Conservation (phyloP, 1,140 invertebrate species). For the Drosophila bocqueti region DNA sequence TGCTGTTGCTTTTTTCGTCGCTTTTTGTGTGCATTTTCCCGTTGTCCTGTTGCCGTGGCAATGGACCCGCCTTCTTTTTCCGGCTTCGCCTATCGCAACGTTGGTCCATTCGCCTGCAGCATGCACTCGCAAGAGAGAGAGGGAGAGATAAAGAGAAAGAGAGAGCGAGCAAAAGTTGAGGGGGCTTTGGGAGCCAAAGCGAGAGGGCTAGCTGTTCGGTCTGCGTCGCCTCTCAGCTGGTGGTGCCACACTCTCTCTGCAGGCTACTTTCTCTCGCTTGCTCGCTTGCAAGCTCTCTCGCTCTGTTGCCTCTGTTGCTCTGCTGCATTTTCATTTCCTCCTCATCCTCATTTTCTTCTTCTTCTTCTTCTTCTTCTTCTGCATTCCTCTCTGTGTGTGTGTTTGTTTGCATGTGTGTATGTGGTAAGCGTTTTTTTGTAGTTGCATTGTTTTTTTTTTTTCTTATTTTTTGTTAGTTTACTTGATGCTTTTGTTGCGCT, state of each 20-base stretch:
- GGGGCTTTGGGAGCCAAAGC: conserved; percentile 1
- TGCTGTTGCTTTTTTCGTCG: conserved; percentile 20
- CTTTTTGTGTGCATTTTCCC: conserved; percentile 63
- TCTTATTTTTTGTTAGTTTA: conserved; percentile 19
- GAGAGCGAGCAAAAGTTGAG: conserved; percentile 2
- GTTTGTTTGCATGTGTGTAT: conserved; percentile 12
- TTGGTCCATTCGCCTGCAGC: conserved; percentile 44
- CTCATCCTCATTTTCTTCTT: not conserved
- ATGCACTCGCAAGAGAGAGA: conserved; percentile 54
- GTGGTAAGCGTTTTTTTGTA: conserved; percentile 21
- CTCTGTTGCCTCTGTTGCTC: conserved; percentile 9
- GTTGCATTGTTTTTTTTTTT: conserved; percentile 23
- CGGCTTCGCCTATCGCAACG: conserved; percentile 74
- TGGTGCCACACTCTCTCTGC: conserved; percentile 30
- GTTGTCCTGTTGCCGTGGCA: conserved; percentile 64
- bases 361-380: not conserved
- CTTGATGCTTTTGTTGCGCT: conserved; percentile 51
- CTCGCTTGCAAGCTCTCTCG: conserved; percentile 12
- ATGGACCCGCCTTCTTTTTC: conserved; percentile 81
- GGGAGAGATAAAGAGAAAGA: conserved; percentile 27
- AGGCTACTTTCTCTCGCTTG: conserved; percentile 14
- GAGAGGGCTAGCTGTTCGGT: conserved; percentile 27
- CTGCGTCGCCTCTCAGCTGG: conserved; percentile 19
- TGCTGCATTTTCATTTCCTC: conserved; percentile 20
- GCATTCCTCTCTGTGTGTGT: conserved; percentile 11